Base-by-base conservation (phyloP, 2,113 vertebrate species). In the Sclerurus mexicanus region DNA sequence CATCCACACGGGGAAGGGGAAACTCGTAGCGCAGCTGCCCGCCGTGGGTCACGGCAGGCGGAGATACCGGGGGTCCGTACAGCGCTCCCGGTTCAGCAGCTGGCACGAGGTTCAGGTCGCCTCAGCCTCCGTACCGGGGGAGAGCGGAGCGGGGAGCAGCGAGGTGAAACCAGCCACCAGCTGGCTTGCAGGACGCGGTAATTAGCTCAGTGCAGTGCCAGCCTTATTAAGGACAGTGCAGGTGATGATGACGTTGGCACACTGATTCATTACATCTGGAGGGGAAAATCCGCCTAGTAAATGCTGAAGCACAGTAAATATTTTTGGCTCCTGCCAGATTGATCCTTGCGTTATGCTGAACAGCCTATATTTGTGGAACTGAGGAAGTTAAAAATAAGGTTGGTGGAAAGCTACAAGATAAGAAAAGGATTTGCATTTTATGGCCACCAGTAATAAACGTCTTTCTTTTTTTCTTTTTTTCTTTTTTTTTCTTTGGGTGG, bases 181-280 rank as follows among this genome's bases (percentile, higher is more conserved):
- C 79, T 75, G 91, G 37, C 77, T 74, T 89, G 46, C 79, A 64
- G 92, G 53, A 49, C 58, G 1, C 4, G 25, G 87, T 59, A 90
- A 95, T 94, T 88, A 95, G 83, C 87, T 85, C 81, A 56, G 85
- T 3, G 17, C 89, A 19, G 83, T 88, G 85, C 85, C 90, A 96
- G 85, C 85, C 82, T 90, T 93, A 95, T 91, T 95, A 97, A 94
- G 92, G 84, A 86, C 90, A 87, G 81, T 40, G 80, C 95, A 93
- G 95, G 95, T 95, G 95, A 96, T 67, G 83, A 85, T 96, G 93
- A 95, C 83, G 87, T 93, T 92, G 90, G 85, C 87, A 35, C 93
- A 96, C 84, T 91, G 96, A 96, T 97, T 97, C 87, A 90, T 97
- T 96, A 93, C 95, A 97, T 96, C 94, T 95, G 89, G 82, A 96